phyloP scores from a whole-genome alignment of 1,140 invertebrate species.

The Drosophila lacertosa region DNA sequence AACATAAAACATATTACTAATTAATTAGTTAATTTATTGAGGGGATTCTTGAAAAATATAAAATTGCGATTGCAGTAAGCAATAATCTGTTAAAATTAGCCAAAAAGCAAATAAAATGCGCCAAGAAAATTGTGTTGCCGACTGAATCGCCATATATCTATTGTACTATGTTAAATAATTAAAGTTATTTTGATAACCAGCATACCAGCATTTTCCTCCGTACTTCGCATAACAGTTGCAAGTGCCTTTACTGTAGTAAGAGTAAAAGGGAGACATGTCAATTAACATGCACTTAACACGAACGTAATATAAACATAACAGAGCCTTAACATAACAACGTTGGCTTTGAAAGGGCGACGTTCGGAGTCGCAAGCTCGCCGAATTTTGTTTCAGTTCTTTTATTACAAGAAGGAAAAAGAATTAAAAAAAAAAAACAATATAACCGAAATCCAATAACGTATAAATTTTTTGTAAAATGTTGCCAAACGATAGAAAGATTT shows the following conservation, averaged over 20 bases:
- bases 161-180: too few relatives aligned
- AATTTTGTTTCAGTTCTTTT: constrained; percentile 4
- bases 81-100: too few relatives aligned
- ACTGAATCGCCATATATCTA: too few relatives aligned
- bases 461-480: constrained; percentile 48
- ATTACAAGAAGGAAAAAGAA: constrained; percentile 5
- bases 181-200: not conserved
- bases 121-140: too few relatives aligned
- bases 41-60: too few relatives aligned
- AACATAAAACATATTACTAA: too few relatives aligned
- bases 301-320: constrained; percentile 9
- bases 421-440: not conserved
- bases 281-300: not conserved
- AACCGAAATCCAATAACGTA: not conserved
- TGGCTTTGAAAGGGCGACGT: constrained; percentile 29
- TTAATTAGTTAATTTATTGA: too few relatives aligned
- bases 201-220: not conserved
- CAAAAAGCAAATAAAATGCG: too few relatives aligned
- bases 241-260: constrained; percentile 2
- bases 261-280: constrained; percentile 13
- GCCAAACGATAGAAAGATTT: constrained; percentile 58
- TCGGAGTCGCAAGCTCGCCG: constrained; percentile 7
- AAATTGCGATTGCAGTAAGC: too few relatives aligned
- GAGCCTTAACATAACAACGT: constrained; percentile 24
- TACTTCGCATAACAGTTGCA: not conserved